Evolutionary conservation across 2,888 invertebrate genomes (phyloP), one percentile per base, ranked within the genome.

Genomic region (Latrodectus hesperus): DNA sequence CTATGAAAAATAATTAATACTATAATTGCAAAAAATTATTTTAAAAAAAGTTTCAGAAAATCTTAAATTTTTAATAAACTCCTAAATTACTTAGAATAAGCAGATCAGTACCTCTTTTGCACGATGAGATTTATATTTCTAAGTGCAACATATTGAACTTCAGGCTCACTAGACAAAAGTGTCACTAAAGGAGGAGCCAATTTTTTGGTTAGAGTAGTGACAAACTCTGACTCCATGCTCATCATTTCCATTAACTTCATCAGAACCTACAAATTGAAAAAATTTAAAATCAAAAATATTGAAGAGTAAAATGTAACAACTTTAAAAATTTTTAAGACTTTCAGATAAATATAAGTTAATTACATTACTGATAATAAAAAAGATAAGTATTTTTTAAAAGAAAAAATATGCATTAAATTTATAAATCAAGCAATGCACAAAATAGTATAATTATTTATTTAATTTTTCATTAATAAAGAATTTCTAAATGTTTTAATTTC

Each of bases 231-330:
- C 92, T 98, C 97, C 3, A 95, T 95, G 6, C 97, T 95, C 88
- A 99, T 94, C 95, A 99, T 97, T 93, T 99, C 99, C 95, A 99
- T 96, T 90, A 99, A 94, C 92, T 99, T 99, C 98, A 99, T 99
- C 72, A 99, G 94, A 89, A 97, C 93, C 91, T 92, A 82, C 11
- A 80, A 52, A 70, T 38, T n/a, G 2, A 65, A 65, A 11, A 60
- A 16, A 60, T 12, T n/a, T 16, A 5, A 11, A 60, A 60, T 60
- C 6, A 60, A 60, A 60, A 9, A 10, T 60, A 16, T 60, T 16
- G 6, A 12, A 60, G 55, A 60, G 10, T 4, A 60, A 60, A 60
- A 60, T 60, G 2, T 16, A 10, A 10, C 12, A 60, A 60, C 16
- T n/a, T n/a, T n/a, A 60, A 60, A 60, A 60, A 60, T 60, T 12